These are phyloP conservation scores for Falco novaeseelandiae DNA, from an alignment of 2,797 vertebrate species.

Conservation along the genomic window DNA sequence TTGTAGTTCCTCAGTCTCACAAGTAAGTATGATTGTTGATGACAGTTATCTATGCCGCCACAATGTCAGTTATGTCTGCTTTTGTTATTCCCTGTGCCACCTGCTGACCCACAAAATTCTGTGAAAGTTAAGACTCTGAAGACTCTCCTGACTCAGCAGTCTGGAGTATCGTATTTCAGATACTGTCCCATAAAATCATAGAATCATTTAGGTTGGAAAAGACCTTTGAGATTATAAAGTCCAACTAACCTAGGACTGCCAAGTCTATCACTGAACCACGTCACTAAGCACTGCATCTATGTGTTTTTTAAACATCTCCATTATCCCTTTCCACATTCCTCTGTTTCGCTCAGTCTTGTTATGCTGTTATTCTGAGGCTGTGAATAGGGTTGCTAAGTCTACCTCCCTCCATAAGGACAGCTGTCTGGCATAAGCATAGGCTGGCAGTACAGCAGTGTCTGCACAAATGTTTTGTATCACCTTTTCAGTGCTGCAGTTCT, in stretches of 20 bases:
- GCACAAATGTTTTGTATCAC: not conserved
- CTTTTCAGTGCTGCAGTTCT: not conserved
- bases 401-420: not conserved
- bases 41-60: not conserved
- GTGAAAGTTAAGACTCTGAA: not conserved
- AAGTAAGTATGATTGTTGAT: not conserved
- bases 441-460: not conserved
- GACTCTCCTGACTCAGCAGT: not conserved
- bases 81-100: not conserved
- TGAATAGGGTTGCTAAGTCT: not conserved
- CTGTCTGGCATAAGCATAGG: not conserved
- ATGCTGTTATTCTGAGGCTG: not conserved
- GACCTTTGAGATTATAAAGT: too few relatives aligned
- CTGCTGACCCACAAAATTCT: not conserved
- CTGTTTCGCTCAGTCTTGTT: not conserved
- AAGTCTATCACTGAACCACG: too few relatives aligned
- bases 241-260: too few relatives aligned
- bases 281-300: too few relatives aligned
- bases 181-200: not conserved
- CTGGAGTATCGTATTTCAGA: not conserved
- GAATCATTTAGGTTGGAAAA: too few relatives aligned
- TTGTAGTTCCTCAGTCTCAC: not conserved
- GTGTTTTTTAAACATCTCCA: too few relatives aligned
- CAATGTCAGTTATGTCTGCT: not conserved
- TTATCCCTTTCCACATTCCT: not conserved